These are phyloP conservation scores for Ellobium chinense DNA, from an alignment of 2,888 invertebrate genomes.

Conservation along the genomic window DNA sequence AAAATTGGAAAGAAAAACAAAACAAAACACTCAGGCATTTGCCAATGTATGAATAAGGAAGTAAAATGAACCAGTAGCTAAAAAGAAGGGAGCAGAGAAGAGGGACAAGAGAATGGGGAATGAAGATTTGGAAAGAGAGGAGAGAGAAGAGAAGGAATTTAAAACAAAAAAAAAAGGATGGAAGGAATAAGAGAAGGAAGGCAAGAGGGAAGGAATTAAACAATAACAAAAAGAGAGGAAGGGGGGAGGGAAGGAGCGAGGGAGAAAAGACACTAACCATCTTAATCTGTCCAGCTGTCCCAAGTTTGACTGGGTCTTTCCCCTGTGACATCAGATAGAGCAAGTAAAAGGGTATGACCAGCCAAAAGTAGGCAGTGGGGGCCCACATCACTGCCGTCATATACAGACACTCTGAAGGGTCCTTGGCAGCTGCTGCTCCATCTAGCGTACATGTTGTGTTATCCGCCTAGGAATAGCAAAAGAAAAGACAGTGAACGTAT, in stretches of 20 bases:
- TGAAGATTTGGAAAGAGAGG: too few relatives aligned
- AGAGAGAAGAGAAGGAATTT: too few relatives aligned
- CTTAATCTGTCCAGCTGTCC: not conserved
- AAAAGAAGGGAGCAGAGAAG: too few relatives aligned
- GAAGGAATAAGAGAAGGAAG: too few relatives aligned
- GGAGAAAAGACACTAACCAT: not conserved
- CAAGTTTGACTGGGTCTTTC: not conserved
- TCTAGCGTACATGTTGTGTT: not conserved
- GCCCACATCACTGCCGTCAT: not conserved
- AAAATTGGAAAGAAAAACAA: too few relatives aligned
- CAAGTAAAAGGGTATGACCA: not conserved
- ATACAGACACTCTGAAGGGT: not conserved
- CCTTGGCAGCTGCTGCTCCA: not conserved
- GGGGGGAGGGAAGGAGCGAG: too few relatives aligned
- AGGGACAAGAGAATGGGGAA: too few relatives aligned
- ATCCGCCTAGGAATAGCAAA: not conserved
- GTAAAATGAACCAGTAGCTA: too few relatives aligned
- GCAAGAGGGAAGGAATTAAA: too few relatives aligned
- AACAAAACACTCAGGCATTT: too few relatives aligned
- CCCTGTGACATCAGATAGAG: not conserved
- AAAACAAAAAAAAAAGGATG: too few relatives aligned
- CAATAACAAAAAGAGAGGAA: not conserved
- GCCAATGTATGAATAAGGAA: too few relatives aligned
- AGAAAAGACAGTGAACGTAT: not conserved
- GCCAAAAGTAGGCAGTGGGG: not conserved